Conservation (phyloP, 2,113 vertebrate species). For the Grallaria varia region DNA sequence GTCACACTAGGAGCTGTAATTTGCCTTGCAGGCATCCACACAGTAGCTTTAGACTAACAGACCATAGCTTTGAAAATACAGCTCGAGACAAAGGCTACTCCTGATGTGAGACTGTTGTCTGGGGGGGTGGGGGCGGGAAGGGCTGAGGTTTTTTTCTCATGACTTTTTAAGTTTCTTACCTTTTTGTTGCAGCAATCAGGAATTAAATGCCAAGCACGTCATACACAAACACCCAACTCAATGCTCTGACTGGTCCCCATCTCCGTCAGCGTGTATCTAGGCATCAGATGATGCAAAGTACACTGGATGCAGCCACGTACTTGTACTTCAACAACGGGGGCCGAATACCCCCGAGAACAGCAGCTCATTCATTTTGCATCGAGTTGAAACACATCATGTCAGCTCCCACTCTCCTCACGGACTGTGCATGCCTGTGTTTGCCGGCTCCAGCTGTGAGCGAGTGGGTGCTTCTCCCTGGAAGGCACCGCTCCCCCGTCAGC, state of each 20-base stretch:
- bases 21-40: slow-evolving; percentile 40
- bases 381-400: slow-evolving; percentile 3
- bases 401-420: background rate
- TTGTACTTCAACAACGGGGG: background rate
- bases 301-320: background rate
- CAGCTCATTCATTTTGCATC: slow-evolving; percentile 32
- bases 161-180: slow-evolving; percentile 65
- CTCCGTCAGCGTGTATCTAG: background rate
- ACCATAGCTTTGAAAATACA: slow-evolving; percentile 20
- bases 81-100: slow-evolving; percentile 27
- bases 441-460: background rate
- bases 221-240: background rate
- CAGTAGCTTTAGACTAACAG: slow-evolving; percentile 17
- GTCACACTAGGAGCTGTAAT: slow-evolving; percentile 42
- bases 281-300: background rate
- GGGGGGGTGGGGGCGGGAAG: background rate
- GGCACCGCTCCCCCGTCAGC: background rate
- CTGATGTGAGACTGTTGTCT: background rate
- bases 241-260: background rate
- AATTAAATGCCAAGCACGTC: slow-evolving; percentile 45
- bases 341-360: background rate
- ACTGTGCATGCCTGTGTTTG: background rate
- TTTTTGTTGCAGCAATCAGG: slow-evolving; percentile 30
- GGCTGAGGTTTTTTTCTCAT: background rate
- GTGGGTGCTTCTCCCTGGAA: background rate